Conservation (phyloP, 2,888 invertebrate genomes). For the Eilema depressum region DNA sequence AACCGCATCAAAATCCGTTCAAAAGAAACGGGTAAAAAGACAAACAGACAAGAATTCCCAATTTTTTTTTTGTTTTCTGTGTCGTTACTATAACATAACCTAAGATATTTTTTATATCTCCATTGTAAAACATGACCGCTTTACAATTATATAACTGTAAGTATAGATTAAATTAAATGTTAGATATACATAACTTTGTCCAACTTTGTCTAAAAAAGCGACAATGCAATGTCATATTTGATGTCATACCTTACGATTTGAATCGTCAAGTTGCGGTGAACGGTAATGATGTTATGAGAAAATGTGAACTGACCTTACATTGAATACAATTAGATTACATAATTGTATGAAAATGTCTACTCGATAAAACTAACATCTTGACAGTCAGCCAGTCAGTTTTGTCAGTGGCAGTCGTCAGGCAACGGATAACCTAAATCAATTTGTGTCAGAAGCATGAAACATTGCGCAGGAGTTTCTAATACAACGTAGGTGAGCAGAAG, state of each 20-base stretch:
- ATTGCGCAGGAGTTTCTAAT: neutral
- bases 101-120: no score
- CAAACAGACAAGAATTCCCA: no score
- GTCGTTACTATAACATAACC: no score
- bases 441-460: neutral
- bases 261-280: neutral
- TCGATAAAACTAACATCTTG: neutral
- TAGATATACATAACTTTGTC: neutral
- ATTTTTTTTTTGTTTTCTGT: no score
- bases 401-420: neutral
- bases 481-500: neutral
- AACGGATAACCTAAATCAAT: neutral
- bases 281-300: constrained; percentile 12
- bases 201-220: neutral
- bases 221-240: constrained; percentile 16
- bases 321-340: constrained; percentile 14
- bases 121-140: no score
- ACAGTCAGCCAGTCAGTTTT: constrained; percentile 1
- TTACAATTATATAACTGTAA: no score
- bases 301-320: constrained; percentile 20
- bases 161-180: no score
- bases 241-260: constrained; percentile 9
- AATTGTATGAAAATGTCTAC: constrained; percentile 5
- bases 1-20: no score
- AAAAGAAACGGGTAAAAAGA: no score